phyloP scores from a whole-genome alignment of 2,888 invertebrate genomes.

The Molanna angustata region DNA sequence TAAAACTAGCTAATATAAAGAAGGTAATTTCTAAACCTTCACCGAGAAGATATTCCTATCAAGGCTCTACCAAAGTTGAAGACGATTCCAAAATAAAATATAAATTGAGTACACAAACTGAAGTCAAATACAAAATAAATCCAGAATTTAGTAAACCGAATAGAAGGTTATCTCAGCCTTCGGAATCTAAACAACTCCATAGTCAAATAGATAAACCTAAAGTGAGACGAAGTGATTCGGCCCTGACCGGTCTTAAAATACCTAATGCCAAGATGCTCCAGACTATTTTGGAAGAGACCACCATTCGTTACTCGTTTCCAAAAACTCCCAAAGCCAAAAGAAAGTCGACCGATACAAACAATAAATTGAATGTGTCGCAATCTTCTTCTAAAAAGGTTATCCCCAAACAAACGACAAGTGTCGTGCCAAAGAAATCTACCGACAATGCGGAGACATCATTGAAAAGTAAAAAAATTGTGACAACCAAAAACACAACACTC shows the following conservation, averaged over 20 bases:
- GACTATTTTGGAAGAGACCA: slow-evolving; percentile 26
- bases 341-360: background rate
- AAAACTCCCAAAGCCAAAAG: slow-evolving; percentile 20
- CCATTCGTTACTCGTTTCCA: slow-evolving; percentile 27
- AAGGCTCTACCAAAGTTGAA: background rate
- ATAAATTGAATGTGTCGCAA: background rate
- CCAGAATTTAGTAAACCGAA: slow-evolving; percentile 19
- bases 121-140: slow-evolving; percentile 28
- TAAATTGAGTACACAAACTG: slow-evolving; percentile 17
- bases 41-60: background rate
- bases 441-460: background rate
- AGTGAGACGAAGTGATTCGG: slow-evolving; percentile 17
- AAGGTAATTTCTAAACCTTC: slow-evolving; percentile 2
- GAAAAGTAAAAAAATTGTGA: slow-evolving; percentile 8
- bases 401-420: background rate
- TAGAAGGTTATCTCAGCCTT: slow-evolving; percentile 15
- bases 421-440: background rate
- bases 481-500: slow-evolving; percentile 9
- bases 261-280: slow-evolving; percentile 19
- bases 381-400: slow-evolving; percentile 2
- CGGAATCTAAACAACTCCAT: slow-evolving; percentile 7
- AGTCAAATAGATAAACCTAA: slow-evolving; percentile 5
- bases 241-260: slow-evolving; percentile 16
- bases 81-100: slow-evolving; percentile 18
- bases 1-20: background rate